Evolutionary conservation across 2,113 vertebrate genomes (phyloP), one percentile per base, ranked within the genome.

Genomic region (Erythrocebus patas): DNA sequence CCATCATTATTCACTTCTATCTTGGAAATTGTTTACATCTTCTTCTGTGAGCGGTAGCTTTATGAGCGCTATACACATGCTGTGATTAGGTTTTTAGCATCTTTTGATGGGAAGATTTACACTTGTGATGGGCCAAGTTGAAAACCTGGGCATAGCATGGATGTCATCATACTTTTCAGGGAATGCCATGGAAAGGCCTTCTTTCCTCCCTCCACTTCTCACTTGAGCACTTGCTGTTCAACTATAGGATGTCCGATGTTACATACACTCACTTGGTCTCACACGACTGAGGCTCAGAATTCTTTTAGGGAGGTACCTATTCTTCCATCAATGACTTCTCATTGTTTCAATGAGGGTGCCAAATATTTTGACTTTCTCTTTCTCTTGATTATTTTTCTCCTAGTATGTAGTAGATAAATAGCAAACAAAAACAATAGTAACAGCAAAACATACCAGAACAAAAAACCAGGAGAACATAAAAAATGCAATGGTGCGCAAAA

Each of bases 301-400:
- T 89, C 72, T 92, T 81, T 82, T 50, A 70, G 57, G 16, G 17
- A 80, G 45, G 8, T 61, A 48, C 38, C 20, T 43, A 0, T n/a
- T 82, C 52, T 75, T 93, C 76, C 22, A 76, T 2, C 20, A 75
- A 2, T 40, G 55, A 96, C 70, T 92, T 86, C 32, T 75, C 64
- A n/a, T 87, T 76, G 8, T 57, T 43, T 4, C 35, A 43, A 0
- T 32, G n/a, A 96, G 38, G 30, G 4, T 80, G 27, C 16, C 43
- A 76, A 55, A 38, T 70, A 70, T 73, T 96, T 89, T 82, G 30
- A 68, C 43, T 88, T 57, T 83, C 38, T 20, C 32, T 91, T 80
- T 89, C 52, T 91, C 16, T 78, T 23, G 11, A 27, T 83, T 91
- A 64, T 89, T 93, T 96, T 73, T 72, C 32, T n/a, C 22, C 32